phyloP scores from a whole-genome alignment of 2,888 invertebrate genomes.

The Anarsia innoxiella region DNA sequence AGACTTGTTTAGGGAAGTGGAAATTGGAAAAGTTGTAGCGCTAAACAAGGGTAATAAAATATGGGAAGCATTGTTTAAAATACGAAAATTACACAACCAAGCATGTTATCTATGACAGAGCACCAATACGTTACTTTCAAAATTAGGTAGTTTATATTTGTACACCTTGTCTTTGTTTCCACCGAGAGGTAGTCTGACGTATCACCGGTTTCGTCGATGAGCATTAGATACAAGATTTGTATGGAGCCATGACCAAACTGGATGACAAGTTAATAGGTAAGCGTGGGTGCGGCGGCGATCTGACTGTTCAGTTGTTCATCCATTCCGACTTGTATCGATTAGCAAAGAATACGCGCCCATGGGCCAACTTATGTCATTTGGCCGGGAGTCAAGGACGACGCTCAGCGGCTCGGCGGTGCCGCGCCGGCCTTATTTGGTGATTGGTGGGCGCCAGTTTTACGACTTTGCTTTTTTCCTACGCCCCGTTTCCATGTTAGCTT shows the following conservation, averaged over 20 bases:
- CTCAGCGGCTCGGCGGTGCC: conserved; percentile 57
- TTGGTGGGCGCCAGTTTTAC: conserved; percentile 74
- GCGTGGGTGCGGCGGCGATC: conserved; percentile 58
- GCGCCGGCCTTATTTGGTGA: conserved; percentile 70
- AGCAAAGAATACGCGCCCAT: conserved; percentile 70
- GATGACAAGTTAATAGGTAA: conserved; percentile 48
- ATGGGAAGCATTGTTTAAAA: too few relatives aligned
- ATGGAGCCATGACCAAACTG: conserved; percentile 52
- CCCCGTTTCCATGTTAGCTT: conserved; percentile 59
- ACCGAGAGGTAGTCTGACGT: too few relatives aligned
- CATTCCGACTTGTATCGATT: conserved; percentile 68
- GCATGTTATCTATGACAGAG: too few relatives aligned
- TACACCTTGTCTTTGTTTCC: too few relatives aligned
- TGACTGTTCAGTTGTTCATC: conserved; percentile 51
- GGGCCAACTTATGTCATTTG: conserved; percentile 74
- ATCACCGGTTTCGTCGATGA: too few relatives aligned
- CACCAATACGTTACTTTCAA: too few relatives aligned
- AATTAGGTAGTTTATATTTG: too few relatives aligned
- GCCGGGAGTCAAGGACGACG: conserved; percentile 71
- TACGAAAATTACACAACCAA: too few relatives aligned
- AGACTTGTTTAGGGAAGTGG: conserved; percentile 40
- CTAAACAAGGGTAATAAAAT: conserved; percentile 23
- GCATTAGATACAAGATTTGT: conserved; percentile 31
- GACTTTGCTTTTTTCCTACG: conserved; percentile 69
- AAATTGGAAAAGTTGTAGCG: conserved; percentile 48